Base-by-base conservation (phyloP, 2,113 vertebrate species). In the Arvicanthis niloticus region DNA sequence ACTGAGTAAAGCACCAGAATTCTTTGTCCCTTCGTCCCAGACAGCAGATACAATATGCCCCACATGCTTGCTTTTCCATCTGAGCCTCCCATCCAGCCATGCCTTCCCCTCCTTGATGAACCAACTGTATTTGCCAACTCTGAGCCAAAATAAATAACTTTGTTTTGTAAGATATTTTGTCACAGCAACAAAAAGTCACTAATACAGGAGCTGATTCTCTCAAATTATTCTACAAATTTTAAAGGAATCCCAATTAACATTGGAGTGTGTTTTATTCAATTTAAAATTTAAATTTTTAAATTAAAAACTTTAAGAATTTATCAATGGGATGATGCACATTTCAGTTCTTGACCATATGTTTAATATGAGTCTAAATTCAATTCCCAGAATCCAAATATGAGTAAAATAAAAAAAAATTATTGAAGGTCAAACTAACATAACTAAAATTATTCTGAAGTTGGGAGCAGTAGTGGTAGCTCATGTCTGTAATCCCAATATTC, bases 201-300 rank as follows among this genome's bases (percentile, higher is more conserved):
- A 53, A 16, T 60, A 75, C 75, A 75, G 37, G 80, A 75, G 60
- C 40, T 45, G 84, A 42, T 88, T 87, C 70, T 78, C 26, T 91
- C 76, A 84, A 86, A 42, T 56, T 65, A 13, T 87, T 77, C 37
- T 85, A 90, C 42, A 90, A 60, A 68, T 94, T 95, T 96, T 73
- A 80, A 51, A 89, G 56, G 1, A 73, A 86, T 80, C 93, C 24
- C 40, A 91, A 15, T 88, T 73, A 48, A 91, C 29, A 68, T 68
- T 85, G 56, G 56, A 58, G 34, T 17, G 85, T 37, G 9, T 56
- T 73, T 67, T 96, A 87, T 80, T 93, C 37, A 70, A 76, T 22
- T 17, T 75, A 48, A 88, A 26, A 65, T 67, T 67, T 31, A 67
- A 65, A 65, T 10, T 67, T 31, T 31, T 31, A 12, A 67, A 67